Base-by-base conservation (phyloP, 2,113 vertebrate species). In the Upupa epops region DNA sequence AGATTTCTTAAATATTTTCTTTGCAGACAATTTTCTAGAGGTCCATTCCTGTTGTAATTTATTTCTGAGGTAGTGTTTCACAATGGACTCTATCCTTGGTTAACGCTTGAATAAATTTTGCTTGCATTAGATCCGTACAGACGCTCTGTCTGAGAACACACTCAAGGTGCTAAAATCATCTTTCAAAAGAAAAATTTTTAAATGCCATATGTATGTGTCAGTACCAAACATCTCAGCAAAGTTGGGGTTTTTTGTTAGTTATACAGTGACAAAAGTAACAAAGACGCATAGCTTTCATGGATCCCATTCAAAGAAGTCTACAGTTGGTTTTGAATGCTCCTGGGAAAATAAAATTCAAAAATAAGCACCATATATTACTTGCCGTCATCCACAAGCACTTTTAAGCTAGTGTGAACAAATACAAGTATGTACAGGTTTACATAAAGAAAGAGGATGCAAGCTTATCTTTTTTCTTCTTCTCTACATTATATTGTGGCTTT, bases 401-500 rank as follows among this genome's bases (percentile, higher is more conserved):
- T 83, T 54, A 85, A 87, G 28, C 8, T 69, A 37, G 2, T 29
- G 14, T 25, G 15, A 11, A 51, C 10, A 66, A 5, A 48, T 13
- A 51, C 6, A 70, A 17, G 45, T 18, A n/a, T 7, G 5, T 15
- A 31, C 13, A 87, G 20, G 9, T 64, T 60, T 48, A 79, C 49
- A 61, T 46, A n/a, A 2, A 65, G 19, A 76, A 85, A 72, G 14
- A 60, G 11, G 19, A 65, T 6, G 13, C 14, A 45, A 48, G 86
- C n/a, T 86, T 77, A 26, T 76, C 76, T 86, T 80, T 80, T 56
- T 46, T 58, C 28, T 72, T 52, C 45, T 79, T 66, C 52, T 68
- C 89, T 55, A 49, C 19, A 66, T 81, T 93, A 75, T n/a, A n/a
- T n/a, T n/a, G n/a, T n/a, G n/a, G n/a, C n/a, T 97, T 96, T 95